Evolutionary conservation across 1,140 invertebrate species (phyloP).

Genomic region (Ganaspis sp.): DNA sequence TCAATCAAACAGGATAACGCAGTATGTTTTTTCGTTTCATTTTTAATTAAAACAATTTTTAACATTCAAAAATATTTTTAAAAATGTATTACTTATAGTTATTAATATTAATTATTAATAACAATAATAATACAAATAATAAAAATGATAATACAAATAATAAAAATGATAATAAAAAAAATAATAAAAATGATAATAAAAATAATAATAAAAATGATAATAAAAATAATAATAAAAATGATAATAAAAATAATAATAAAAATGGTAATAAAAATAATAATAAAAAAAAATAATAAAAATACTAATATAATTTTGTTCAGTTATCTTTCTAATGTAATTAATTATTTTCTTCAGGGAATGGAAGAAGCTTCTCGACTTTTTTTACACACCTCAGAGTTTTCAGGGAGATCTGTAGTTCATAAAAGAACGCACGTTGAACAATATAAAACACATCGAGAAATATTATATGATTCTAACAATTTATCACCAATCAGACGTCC

Average conservation of each 20-base stretch:
- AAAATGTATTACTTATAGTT: too few species aligned
- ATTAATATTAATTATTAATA: too few species aligned
- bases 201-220: too few species aligned
- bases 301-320: neutral
- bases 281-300: too few species aligned
- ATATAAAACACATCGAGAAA: constrained; percentile 40
- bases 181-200: too few species aligned
- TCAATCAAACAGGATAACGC: constrained; percentile 42
- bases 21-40: constrained; percentile 45
- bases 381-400: constrained; percentile 39
- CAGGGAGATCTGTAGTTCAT: constrained; percentile 48
- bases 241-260: too few species aligned
- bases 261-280: too few species aligned
- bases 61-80: neutral
- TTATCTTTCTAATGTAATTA: neutral
- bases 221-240: too few species aligned
- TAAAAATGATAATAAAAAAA: too few species aligned
- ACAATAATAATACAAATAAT: too few species aligned
- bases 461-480: constrained; percentile 37
- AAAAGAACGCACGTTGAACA: constrained; percentile 61
- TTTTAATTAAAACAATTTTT: neutral
- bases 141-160: too few species aligned
- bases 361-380: constrained; percentile 39
- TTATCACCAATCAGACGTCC: neutral
- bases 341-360: constrained; percentile 45